Evolutionary conservation across 2,797 vertebrate genomes (phyloP).

Genomic region (Galaxias olidus): DNA sequence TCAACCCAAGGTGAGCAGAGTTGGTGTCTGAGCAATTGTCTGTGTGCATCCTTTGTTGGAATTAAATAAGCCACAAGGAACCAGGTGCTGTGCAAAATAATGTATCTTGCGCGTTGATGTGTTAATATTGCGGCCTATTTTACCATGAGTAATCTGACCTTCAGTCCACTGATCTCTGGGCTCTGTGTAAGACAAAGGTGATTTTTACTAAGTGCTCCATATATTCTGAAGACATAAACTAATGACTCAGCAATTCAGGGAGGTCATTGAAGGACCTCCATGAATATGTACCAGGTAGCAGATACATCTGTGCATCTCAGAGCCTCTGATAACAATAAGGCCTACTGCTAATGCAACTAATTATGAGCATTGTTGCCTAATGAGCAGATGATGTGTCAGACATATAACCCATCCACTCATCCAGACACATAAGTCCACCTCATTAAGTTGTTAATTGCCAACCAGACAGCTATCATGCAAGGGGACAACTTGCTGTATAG

Average conservation of each 20-base stretch:
- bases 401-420: constrained; percentile 56
- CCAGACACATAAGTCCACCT: constrained; percentile 69
- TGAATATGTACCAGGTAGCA: no score
- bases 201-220: no score
- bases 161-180: background rate
- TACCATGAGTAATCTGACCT: constrained; percentile 15
- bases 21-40: constrained; percentile 43
- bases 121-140: constrained; percentile 38
- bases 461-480: constrained; percentile 44
- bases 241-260: no score
- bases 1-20: constrained; percentile 36
- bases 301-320: no score
- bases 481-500: constrained; percentile 45
- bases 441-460: constrained; percentile 73
- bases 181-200: no score
- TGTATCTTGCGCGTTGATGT: constrained; percentile 16
- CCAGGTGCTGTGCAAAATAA: no score
- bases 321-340: constrained; percentile 39
- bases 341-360: constrained; percentile 57
- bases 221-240: no score
- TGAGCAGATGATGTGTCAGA: constrained; percentile 68
- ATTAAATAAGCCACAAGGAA: constrained; percentile 28
- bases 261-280: no score
- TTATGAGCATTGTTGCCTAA: constrained; percentile 71
- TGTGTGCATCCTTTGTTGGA: constrained; percentile 7